Conservation (phyloP, 1,140 invertebrate species). For the Stenopsyche tienmushanensis region DNA sequence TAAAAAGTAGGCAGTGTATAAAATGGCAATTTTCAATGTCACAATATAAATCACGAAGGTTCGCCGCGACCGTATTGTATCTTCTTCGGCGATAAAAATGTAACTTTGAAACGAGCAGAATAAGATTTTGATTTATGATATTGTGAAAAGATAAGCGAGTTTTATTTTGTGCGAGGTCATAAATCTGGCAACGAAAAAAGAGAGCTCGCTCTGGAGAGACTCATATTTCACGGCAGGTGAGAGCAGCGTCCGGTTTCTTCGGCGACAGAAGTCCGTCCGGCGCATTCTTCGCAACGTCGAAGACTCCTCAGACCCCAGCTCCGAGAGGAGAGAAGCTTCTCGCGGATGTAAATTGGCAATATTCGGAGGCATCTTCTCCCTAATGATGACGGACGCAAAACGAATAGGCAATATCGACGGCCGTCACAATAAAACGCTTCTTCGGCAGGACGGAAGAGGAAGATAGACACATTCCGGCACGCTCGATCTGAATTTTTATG, state of each 20-base stretch:
- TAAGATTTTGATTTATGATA: neutral
- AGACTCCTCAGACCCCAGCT: too few species aligned
- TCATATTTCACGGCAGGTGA: conserved; percentile 20
- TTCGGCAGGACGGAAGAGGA: neutral
- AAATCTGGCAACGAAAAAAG: neutral
- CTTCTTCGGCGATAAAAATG: neutral
- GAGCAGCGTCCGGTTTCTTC: conserved; percentile 4
- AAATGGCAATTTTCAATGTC: too few species aligned
- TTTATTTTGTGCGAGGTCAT: neutral
- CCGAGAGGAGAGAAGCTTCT: neutral
- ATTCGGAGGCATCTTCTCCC: too few species aligned
- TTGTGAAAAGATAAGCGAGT: neutral
- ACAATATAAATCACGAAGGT: too few species aligned
- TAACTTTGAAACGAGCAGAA: conserved; percentile 6
- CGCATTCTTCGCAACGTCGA: too few species aligned
- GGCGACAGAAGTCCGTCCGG: neutral
- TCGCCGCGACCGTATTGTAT: too few species aligned
- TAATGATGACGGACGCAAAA: conserved; percentile 26
- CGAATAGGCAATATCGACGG: conserved; percentile 21
- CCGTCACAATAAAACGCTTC: conserved; percentile 15
- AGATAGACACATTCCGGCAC: neutral
- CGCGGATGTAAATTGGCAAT: too few species aligned
- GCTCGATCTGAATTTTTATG: conserved; percentile 5
- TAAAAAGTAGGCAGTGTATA: too few species aligned
- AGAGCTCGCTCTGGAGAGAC: neutral